phyloP scores from a whole-genome alignment of 2,113 vertebrate genomes.

The Pogonocichla stellata region DNA sequence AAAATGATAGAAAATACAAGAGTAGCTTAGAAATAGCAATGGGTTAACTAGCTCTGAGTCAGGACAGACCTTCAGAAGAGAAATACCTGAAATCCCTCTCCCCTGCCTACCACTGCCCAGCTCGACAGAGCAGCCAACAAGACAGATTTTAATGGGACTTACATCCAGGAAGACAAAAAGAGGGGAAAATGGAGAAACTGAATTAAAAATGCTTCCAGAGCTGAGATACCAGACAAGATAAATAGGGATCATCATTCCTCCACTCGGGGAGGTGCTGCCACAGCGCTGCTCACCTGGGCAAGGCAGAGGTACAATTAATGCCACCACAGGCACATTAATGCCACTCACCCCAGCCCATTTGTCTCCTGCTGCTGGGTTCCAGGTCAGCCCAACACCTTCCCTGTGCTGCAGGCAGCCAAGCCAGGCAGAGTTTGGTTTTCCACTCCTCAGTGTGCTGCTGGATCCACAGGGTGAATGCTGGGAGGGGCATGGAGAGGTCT shows the following conservation, averaged over 20 bases:
- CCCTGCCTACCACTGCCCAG: neutral
- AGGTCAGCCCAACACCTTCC: neutral
- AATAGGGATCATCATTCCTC: slow-evolving; percentile 35
- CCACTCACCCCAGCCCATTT: neutral
- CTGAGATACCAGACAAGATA: neutral
- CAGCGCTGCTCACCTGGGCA: neutral
- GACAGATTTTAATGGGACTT: slow-evolving; percentile 15
- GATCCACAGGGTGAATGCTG: accelerated
- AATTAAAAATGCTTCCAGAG: slow-evolving; percentile 47
- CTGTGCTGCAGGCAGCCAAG: neutral
- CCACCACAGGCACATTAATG: neutral
- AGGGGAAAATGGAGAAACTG: neutral
- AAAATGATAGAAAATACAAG: neutral
- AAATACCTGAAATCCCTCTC: neutral
- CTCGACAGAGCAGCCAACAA: neutral
- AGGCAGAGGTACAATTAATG: slow-evolving; percentile 19
- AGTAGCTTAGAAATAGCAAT: neutral
- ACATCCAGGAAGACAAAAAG: slow-evolving; percentile 13
- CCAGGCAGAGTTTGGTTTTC: neutral
- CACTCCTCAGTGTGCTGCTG: neutral
- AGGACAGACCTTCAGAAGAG: slow-evolving; percentile 1
- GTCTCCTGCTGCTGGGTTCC: neutral
- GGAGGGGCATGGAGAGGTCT: neutral
- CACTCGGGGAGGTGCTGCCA: neutral
- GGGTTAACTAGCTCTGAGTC: neutral